Conservation (phyloP, 2,888 invertebrate genomes). For the Melinopterus prodromus region DNA sequence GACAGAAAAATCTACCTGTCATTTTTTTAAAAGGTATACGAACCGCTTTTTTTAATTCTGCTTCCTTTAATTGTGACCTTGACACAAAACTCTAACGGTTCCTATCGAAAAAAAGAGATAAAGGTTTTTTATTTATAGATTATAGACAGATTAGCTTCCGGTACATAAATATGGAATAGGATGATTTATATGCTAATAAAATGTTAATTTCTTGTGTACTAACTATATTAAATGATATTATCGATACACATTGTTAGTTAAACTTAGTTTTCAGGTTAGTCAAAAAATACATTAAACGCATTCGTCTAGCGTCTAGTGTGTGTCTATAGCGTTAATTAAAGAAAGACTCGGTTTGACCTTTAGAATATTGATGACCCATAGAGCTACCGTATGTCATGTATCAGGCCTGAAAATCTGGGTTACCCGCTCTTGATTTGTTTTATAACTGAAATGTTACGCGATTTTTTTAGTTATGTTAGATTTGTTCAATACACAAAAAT, state of each 20-base stretch:
- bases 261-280: no score
- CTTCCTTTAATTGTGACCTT: neutral
- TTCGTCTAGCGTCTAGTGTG: neutral
- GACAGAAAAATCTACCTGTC: neutral
- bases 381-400: neutral
- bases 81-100: neutral
- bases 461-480: no score
- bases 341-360: neutral
- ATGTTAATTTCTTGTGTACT: no score
- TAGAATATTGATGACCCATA: neutral
- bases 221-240: no score
- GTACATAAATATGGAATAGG: no score
- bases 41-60: neutral
- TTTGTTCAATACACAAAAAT: no score
- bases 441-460: no score
- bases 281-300: neutral
- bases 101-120: neutral
- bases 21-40: neutral
- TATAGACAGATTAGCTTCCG: no score
- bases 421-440: neutral
- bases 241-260: no score
- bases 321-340: neutral
- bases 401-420: neutral
- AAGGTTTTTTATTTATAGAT: neutral
- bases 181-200: no score